Conservation (phyloP, 1,140 invertebrate genomes). For the Melipona quadrifasciata region DNA sequence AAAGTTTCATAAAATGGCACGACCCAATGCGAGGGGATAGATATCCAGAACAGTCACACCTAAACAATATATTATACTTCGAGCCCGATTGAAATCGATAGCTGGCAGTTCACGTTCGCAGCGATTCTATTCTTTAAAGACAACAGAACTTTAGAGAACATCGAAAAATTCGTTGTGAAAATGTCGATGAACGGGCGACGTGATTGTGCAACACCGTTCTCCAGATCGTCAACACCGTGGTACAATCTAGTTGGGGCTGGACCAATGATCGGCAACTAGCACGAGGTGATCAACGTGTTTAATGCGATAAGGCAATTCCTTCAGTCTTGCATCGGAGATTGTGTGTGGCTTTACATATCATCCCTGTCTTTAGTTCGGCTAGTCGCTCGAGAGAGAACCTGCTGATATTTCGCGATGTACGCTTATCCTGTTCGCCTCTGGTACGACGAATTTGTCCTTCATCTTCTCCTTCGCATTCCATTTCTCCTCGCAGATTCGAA, state of each 20-base stretch:
- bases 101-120: too few species aligned
- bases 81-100: too few species aligned
- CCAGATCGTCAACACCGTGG: conserved; percentile 13
- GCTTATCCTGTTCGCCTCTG: conserved; percentile 71
- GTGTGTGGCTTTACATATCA: conserved; percentile 61
- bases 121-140: background rate
- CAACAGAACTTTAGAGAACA: background rate
- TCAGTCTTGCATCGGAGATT: conserved; percentile 46
- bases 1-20: too few species aligned
- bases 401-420: conserved; percentile 67
- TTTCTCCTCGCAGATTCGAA: background rate
- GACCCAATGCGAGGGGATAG: too few species aligned
- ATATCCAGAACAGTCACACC: too few species aligned
- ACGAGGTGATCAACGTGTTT: conserved; percentile 79
- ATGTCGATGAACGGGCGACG: background rate
- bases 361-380: conserved; percentile 63
- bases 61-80: too few species aligned
- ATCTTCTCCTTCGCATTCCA: too few species aligned
- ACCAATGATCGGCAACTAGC: conserved; percentile 80
- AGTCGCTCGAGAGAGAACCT: conserved; percentile 24
- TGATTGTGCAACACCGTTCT: conserved; percentile 22
- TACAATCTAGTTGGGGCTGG: conserved; percentile 56
- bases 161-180: background rate
- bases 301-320: conserved; percentile 76
- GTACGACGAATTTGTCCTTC: conserved; percentile 46